phyloP scores from a whole-genome alignment of 2,797 vertebrate species.

The Sparus aurata region DNA sequence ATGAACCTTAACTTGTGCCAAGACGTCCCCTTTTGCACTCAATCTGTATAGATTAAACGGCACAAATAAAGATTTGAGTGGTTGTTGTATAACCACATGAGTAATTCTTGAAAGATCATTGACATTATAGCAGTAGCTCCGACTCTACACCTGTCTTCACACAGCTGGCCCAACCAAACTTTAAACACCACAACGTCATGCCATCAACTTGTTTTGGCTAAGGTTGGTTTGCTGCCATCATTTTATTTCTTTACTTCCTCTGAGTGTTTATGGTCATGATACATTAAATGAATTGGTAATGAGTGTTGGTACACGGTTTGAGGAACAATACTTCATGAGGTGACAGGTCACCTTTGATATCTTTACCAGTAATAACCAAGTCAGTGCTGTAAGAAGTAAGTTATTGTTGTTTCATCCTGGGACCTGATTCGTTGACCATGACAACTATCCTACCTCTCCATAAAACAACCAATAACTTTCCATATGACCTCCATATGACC shows the following conservation, averaged over 20 bases:
- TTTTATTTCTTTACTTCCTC: background rate
- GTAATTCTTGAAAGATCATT: conserved; percentile 10
- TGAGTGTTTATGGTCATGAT: background rate
- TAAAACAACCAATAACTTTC: conserved; percentile 61
- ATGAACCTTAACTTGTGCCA: conserved; percentile 42
- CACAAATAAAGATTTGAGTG: conserved; percentile 20
- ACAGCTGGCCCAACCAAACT: conserved; percentile 15
- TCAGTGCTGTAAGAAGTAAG: conserved; percentile 49
- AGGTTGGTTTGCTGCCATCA: background rate
- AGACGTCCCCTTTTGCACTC: background rate
- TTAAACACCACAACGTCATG: background rate
- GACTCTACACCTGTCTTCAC: conserved; percentile 4
- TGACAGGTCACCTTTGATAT: conserved; percentile 17
- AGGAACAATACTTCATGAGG: conserved; percentile 20
- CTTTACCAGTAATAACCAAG: background rate
- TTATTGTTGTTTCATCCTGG: conserved; percentile 42
- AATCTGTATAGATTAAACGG: background rate
- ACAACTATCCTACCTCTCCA: conserved; percentile 85
- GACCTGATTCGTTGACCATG: conserved; percentile 72
- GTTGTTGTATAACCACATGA: conserved; percentile 12
- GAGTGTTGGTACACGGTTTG: conserved; percentile 8
- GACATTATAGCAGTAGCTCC: conserved; percentile 19
- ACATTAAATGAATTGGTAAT: conserved; percentile 7
- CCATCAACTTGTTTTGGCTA: background rate
- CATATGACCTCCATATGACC: conserved; percentile 20